Conservation (phyloP, 2,888 invertebrate species). For the Conops quadrifasciatus region DNA sequence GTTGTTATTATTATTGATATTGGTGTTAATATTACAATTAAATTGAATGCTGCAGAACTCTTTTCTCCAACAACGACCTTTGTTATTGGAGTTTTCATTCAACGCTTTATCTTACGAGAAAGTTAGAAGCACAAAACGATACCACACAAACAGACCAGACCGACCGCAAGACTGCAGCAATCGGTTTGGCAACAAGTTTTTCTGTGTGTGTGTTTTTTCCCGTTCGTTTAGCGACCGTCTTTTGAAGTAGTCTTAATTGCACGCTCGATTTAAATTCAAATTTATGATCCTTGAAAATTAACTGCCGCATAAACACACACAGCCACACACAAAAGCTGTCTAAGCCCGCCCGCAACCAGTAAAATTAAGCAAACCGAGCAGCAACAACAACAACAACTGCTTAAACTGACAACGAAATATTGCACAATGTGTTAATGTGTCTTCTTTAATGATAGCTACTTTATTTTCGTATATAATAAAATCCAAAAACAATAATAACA, state of each 20-base stretch:
- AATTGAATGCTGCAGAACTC: no score
- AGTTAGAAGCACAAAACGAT: no score
- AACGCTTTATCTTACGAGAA: no score
- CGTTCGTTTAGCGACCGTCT: background rate
- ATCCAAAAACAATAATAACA: background rate
- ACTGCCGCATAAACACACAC: background rate
- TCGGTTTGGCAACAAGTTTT: no score
- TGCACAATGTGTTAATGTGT: constrained; percentile 55
- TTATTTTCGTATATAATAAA: constrained; percentile 13
- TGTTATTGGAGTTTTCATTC: no score
- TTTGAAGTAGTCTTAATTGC: constrained; percentile 47
- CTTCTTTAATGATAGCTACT: constrained; percentile 25
- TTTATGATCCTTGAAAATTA: constrained; percentile 46
- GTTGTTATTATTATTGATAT: no score
- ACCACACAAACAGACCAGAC: no score
- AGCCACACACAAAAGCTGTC: background rate
- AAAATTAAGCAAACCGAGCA: background rate
- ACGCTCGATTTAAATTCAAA: constrained; percentile 58
- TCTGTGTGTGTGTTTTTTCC: background rate
- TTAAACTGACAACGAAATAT: constrained; percentile 30
- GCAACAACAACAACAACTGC: background rate
- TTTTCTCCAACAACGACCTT: no score
- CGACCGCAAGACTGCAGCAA: no score
- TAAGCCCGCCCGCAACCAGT: background rate
- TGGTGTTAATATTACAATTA: no score